Evolutionary conservation across 2,888 invertebrate species (phyloP), one percentile per base, ranked within the genome.

Genomic region (Caenorhabditis sinica): DNA sequence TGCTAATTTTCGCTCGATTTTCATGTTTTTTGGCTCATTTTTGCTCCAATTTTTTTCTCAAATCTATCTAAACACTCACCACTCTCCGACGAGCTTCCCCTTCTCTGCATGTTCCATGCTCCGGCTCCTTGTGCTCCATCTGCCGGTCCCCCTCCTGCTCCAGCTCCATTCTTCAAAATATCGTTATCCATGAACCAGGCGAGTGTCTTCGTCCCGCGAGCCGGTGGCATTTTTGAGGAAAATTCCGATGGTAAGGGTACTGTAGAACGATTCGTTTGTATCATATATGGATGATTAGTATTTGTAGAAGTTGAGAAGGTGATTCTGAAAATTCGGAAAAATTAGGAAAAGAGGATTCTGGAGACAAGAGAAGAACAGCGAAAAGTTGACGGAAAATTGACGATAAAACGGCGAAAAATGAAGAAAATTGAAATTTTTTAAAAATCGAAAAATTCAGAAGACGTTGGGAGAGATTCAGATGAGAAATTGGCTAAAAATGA

Each of bases 111-210:
- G 6, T 60, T 58, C 73, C 65, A 43, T 58, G 76, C 28, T n/a
- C 15, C 53, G 13, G 36, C 23, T n/a, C 56, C 56, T 49, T 5
- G 8, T 5, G n/a, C 49, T 49, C 20, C 20, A 2, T 20, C 49
- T 13, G 13, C 40, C 11, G 25, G n/a, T 51, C 23, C 51, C 20
- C 51, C 51, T 20, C n/a, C n/a, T 49, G 5, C 49, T 49, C 17
- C 49, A n/a, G 17, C 51, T 20, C 25, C 25, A 56, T 87, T 87
- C 49, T 82, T 85, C 68, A 86, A 61, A 20, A 87, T 53, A 56
- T 83, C 86, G 45, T 68, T 63, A 30, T 79, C 80, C 81, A 89
- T 82, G 60, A 89, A 89, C 89, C 89, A 89, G 49, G 85, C 89
- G 51, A 89, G 86, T 2, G 89, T 88, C 71, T 89, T 89, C 40